phyloP scores from a whole-genome alignment of 2,797 vertebrate genomes.

The Falco biarmicus region DNA sequence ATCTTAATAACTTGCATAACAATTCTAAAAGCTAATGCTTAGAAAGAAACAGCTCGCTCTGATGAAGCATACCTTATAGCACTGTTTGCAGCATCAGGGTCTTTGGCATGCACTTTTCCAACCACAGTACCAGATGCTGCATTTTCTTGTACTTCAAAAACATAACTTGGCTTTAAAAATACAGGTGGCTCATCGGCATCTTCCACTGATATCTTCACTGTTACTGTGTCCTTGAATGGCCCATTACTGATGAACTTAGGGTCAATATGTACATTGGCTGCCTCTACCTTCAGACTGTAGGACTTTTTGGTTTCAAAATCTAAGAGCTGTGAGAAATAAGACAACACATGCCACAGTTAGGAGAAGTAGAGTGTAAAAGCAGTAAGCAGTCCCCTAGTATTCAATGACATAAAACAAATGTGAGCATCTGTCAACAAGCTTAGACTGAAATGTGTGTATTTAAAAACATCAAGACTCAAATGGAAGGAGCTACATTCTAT shows the following conservation, averaged over 20 bases:
- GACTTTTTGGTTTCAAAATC: slow-evolving; percentile 94
- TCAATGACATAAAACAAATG: slow-evolving; percentile 42
- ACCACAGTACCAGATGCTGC: slow-evolving; percentile 88
- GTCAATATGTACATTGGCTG: slow-evolving; percentile 90
- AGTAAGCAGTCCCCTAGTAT: background rate
- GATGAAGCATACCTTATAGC: slow-evolving; percentile 85
- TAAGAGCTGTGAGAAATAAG: slow-evolving; percentile 82
- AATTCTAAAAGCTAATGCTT: background rate
- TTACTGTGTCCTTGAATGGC: slow-evolving; percentile 94
- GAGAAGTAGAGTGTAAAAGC: background rate
- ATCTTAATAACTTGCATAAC: background rate
- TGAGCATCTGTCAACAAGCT: slow-evolving; percentile 49
- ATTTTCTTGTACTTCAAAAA: slow-evolving; percentile 94
- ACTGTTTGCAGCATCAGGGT: slow-evolving; percentile 91
- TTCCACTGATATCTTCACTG: slow-evolving; percentile 92
- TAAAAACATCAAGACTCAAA: slow-evolving; percentile 41
- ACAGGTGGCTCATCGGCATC: slow-evolving; percentile 94
- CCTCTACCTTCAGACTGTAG: slow-evolving; percentile 93
- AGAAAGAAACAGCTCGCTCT: background rate
- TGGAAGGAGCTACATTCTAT: slow-evolving; percentile 60
- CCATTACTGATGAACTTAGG: slow-evolving; percentile 91
- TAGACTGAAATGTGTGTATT: slow-evolving; percentile 34
- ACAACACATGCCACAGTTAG: background rate
- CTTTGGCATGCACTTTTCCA: slow-evolving; percentile 95
- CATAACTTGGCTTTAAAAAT: slow-evolving; percentile 88